Evolutionary conservation across 2,113 vertebrate genomes (phyloP), one percentile per base, ranked within the genome.

Genomic region (Hystrix cristata): DNA sequence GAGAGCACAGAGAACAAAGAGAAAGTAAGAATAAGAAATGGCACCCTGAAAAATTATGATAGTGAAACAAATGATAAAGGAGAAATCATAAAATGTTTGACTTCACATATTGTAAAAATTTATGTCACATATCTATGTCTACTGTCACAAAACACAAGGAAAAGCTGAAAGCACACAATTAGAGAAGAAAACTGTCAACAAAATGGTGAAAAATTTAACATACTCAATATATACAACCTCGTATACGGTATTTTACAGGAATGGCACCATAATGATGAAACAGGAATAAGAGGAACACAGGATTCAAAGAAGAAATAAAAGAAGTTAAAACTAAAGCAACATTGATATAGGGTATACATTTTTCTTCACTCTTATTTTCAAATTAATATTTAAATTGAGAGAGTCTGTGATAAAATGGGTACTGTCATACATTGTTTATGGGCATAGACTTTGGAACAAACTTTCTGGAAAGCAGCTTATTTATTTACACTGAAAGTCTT

Each of bases 1-100:
- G 13, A 14, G 43, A 79, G 1, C 11, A 67, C 4, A 55, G 31
- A 31, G 15, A 12, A 19, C 85, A n/a, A 93, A 85, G 38, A 60
- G 76, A 71, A 90, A 95, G 51, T 62, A 60, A 91, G 25, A n/a
- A 76, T 76, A 11, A 87, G 18, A 93, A 96, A 89, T 76, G 25
- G 62, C 10, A 55, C 29, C 48, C 18, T 48, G 8, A 88, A 55
- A 79, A 91, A 57, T 69, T 23, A 46, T 0, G 19, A 21, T 14
- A 72, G 21, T 76, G 71, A 86, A 71, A 65, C 46, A 48, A 38
- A 82, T 65, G 14, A 82, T 9, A 93, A 93, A 53, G 7, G 38
- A 31, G 80, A 82, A 78, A n/a, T 78, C 27, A 84, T 64, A 72
- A 67, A 87, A 94, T 91, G 86, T 71, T 82, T 12, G 5, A 60